phyloP scores from a whole-genome alignment of 2,797 vertebrate species.

The Sebastolobus alascanus region DNA sequence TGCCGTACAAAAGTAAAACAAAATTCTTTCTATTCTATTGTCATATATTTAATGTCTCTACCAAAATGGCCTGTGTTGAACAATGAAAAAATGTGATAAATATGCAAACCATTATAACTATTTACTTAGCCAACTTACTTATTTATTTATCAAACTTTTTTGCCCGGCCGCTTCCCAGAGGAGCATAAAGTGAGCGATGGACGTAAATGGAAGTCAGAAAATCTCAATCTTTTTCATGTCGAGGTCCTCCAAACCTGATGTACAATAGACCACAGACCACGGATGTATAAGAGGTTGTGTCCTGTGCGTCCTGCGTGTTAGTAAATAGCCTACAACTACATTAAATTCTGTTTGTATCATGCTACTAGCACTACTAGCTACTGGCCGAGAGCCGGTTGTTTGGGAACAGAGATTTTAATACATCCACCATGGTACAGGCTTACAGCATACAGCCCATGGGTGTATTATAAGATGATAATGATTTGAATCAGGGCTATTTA shows the following conservation, averaged over 20 bases:
- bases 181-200: not conserved
- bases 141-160: not conserved
- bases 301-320: rapidly evolving
- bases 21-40: not conserved
- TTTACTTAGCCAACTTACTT: not conserved
- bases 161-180: not conserved
- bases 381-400: not conserved
- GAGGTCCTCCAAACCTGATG: too few species aligned
- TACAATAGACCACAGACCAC: not conserved
- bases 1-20: not conserved
- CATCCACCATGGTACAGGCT: too few species aligned
- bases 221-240: not conserved
- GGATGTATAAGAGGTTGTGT: not conserved
- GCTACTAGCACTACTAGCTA: not conserved
- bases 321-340: not conserved
- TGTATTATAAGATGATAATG: too few species aligned
- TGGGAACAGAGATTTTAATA: too few species aligned
- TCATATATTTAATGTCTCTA: not conserved
- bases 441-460: too few species aligned
- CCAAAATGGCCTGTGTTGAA: not conserved
- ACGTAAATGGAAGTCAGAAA: not conserved
- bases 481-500: not conserved
- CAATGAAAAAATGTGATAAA: not conserved
- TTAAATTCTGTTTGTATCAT: not conserved
- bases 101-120: not conserved